phyloP scores from a whole-genome alignment of 2,797 vertebrate genomes.

The Pitangus sulphuratus region DNA sequence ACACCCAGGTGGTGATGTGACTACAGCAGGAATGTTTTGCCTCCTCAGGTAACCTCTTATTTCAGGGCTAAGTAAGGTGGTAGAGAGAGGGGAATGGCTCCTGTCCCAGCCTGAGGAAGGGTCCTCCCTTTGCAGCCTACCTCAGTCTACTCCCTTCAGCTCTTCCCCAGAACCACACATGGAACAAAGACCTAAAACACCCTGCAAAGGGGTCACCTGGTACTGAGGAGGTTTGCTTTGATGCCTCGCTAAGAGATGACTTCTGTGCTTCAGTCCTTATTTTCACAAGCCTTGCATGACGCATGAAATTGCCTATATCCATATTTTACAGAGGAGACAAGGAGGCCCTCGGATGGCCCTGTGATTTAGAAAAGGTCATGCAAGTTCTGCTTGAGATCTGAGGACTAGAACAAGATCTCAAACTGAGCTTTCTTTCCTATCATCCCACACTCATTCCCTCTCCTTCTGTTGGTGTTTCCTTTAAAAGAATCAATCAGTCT shows the following conservation, averaged over 20 bases:
- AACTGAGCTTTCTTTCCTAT: neutral
- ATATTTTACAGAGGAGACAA: neutral
- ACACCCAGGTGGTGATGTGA: rapidly evolving
- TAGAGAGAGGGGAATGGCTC: neutral
- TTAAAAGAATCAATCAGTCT: neutral
- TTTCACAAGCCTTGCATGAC: neutral
- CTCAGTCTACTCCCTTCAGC: neutral
- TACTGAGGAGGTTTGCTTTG: neutral
- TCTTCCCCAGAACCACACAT: neutral
- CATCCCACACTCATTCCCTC: neutral
- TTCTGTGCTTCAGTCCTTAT: neutral
- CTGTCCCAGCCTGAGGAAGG: neutral
- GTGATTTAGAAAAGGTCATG: neutral
- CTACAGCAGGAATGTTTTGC: neutral
- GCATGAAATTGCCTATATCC: neutral
- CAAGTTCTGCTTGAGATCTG: neutral
- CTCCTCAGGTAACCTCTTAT: neutral
- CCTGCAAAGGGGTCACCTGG: neutral
- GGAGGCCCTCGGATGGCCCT: neutral
- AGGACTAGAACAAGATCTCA: neutral
- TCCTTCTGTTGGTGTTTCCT: neutral
- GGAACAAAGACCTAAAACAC: neutral
- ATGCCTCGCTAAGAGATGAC: rapidly evolving
- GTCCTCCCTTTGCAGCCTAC: neutral
- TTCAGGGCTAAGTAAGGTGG: neutral